Evolutionary conservation across 2,797 vertebrate species (phyloP).

Genomic region (Mormyrops attenuatus): DNA sequence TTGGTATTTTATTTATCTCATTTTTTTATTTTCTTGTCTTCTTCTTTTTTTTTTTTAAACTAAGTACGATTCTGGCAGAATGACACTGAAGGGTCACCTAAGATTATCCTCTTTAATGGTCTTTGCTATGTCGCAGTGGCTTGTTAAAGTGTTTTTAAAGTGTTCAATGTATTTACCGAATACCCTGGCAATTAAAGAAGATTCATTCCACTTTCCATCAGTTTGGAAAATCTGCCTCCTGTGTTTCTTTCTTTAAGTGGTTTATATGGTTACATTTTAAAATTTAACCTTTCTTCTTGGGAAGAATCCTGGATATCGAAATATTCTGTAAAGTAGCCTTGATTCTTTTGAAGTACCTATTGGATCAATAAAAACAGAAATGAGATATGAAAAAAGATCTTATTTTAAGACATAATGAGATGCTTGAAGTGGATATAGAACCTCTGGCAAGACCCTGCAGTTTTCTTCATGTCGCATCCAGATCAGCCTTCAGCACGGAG

Average conservation of each 20-base stretch:
- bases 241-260: background rate
- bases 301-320: background rate
- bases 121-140: conserved; percentile 60
- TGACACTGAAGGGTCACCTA: conserved; percentile 41
- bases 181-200: conserved; percentile 62
- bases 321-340: background rate
- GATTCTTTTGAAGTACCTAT: background rate
- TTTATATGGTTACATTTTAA: background rate
- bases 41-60: background rate
- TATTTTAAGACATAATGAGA: background rate
- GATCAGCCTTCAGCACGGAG: background rate
- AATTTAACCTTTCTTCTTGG: background rate
- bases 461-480: background rate
- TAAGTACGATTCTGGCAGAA: conserved; percentile 43
- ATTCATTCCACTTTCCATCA: conserved; percentile 46
- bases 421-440: background rate
- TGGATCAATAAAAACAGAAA: background rate
- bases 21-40: background rate
- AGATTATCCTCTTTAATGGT: conserved; percentile 54
- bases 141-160: conserved; percentile 55
- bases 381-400: background rate
- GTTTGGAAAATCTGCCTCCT: background rate
- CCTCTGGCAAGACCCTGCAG: background rate
- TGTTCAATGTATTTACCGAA: conserved; percentile 57
- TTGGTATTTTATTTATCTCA: conserved; percentile 50